phyloP scores from a whole-genome alignment of 1,140 invertebrate genomes.

The Tigriopus japonicus region DNA sequence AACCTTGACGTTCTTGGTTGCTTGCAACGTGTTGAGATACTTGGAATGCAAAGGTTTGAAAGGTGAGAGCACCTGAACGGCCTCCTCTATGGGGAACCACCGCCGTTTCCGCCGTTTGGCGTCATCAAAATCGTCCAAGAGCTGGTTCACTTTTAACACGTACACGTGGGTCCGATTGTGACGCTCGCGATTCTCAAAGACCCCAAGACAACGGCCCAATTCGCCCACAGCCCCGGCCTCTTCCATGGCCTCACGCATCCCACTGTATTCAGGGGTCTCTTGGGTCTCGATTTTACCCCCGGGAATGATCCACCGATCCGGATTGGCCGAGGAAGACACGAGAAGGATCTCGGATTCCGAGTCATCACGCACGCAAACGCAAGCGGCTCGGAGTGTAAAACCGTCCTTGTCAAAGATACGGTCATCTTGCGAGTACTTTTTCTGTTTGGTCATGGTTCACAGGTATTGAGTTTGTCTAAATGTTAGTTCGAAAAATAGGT shows the following conservation, averaged over 20 bases:
- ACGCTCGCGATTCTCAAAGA: constrained; percentile 3
- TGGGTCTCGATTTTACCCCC: constrained; percentile 9
- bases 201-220: background rate
- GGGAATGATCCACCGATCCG: constrained; percentile 6
- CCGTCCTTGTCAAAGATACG: constrained; percentile 1
- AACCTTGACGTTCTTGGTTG: background rate
- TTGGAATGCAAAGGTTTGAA: constrained; percentile 8
- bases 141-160: background rate
- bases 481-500: no score
- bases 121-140: constrained; percentile 7
- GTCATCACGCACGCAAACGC: background rate
- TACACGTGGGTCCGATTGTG: background rate
- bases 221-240: constrained; percentile 1
- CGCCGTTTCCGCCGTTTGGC: background rate
- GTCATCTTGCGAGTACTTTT: background rate
- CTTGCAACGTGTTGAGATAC: constrained; percentile 3
- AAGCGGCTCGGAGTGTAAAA: constrained; percentile 4
- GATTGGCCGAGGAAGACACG: background rate
- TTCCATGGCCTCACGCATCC: background rate
- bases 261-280: background rate
- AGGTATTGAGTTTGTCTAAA: no score
- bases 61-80: background rate
- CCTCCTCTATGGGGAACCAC: constrained; percentile 8
- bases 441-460: constrained; percentile 1
- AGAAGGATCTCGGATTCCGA: constrained; percentile 1